phyloP scores from a whole-genome alignment of 2,797 vertebrate genomes.

The Gallinago nigripennis region DNA sequence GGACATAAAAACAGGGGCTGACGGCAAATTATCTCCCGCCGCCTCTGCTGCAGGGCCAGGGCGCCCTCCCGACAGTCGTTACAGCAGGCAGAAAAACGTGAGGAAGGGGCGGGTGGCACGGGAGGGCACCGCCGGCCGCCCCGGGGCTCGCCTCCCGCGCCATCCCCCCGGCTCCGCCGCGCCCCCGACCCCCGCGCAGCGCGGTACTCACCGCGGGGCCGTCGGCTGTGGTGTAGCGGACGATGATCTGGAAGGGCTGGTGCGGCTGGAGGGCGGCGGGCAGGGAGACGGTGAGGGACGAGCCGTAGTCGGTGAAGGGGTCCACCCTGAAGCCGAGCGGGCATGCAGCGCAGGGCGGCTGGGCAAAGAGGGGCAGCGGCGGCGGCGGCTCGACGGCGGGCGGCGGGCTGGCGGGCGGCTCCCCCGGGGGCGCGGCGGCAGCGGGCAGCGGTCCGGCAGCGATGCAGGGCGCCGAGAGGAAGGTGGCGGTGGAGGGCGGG shows the following conservation, averaged over 20 bases:
- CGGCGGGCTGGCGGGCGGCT: neutral
- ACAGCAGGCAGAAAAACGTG: neutral
- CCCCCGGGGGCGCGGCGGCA: neutral
- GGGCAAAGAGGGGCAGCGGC: slow-evolving; percentile 20
- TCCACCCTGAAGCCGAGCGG: slow-evolving; percentile 76
- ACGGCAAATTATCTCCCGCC: fast-evolving
- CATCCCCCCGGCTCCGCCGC: too few relatives aligned
- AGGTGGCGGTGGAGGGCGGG: neutral
- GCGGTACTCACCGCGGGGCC: slow-evolving; percentile 90
- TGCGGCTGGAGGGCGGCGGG: slow-evolving; percentile 80
- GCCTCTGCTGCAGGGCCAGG: neutral
- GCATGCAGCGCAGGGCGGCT: neutral
- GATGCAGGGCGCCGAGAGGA: slow-evolving; percentile 8
- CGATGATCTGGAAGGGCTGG: slow-evolving; percentile 86
- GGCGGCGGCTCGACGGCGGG: neutral
- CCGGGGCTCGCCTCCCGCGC: neutral
- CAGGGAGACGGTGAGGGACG: slow-evolving; percentile 86
- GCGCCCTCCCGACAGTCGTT: neutral
- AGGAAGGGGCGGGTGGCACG: neutral
- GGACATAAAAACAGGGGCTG: neutral
- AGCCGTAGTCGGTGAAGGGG: slow-evolving; percentile 88
- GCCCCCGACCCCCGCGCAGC: neutral
- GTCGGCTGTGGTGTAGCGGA: slow-evolving; percentile 90
- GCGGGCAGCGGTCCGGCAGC: neutral
- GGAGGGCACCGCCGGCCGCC: neutral